phyloP scores from a whole-genome alignment of 2,797 vertebrate genomes.

The Tangara arthus region DNA sequence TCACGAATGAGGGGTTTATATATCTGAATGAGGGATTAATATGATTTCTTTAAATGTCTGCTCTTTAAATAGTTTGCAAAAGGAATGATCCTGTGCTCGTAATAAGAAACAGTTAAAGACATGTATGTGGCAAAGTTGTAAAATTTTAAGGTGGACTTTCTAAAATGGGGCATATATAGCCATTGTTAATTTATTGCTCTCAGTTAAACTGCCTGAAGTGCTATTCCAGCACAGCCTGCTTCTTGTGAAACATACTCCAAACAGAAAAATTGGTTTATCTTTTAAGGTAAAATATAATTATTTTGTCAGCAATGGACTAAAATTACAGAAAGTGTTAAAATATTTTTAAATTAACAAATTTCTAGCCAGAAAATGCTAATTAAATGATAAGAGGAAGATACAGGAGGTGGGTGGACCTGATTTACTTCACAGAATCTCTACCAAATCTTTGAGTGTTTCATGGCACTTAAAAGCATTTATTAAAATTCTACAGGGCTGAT shows the following conservation, averaged over 20 bases:
- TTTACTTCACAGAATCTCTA: background rate
- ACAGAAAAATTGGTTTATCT: background rate
- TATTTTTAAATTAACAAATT: background rate
- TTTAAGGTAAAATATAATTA: background rate
- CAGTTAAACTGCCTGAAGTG: background rate
- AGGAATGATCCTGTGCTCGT: background rate
- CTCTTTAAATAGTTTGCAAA: slow-evolving; percentile 23
- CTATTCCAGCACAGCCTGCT: background rate
- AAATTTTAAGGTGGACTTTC: slow-evolving; percentile 32
- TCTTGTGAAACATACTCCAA: background rate
- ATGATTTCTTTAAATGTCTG: background rate
- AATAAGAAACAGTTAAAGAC: slow-evolving; percentile 9
- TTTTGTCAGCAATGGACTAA: background rate
- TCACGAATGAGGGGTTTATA: slow-evolving; percentile 35
- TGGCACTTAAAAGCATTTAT: background rate
- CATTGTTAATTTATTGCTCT: slow-evolving; percentile 12
- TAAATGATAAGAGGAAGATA: background rate
- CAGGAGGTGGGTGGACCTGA: background rate
- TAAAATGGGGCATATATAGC: background rate
- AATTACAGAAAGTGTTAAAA: background rate
- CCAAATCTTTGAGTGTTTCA: background rate
- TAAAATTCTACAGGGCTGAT: background rate
- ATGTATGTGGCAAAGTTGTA: background rate
- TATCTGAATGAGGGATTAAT: background rate
- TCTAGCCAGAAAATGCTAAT: background rate